phyloP scores from a whole-genome alignment of 2,888 invertebrate species.

The Himalopsyche kuldschensis region DNA sequence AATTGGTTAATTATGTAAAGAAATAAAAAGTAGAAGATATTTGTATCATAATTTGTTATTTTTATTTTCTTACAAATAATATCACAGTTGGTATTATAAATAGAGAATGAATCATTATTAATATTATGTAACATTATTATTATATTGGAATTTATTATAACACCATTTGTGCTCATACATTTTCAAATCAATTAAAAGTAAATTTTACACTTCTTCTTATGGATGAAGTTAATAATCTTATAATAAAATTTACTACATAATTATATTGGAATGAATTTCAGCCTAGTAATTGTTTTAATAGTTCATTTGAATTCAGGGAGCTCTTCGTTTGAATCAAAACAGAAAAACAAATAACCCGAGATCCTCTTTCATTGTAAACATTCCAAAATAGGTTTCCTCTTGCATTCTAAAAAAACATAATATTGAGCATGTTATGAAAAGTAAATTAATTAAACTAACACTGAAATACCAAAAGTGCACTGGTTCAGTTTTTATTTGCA shows the following conservation, averaged over 20 bases:
- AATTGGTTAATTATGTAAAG: no score
- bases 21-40: not conserved
- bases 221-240: no score
- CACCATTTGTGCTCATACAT: no score
- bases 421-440: slow-evolving; percentile 16
- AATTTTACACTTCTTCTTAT: no score
- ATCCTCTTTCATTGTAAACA: slow-evolving; percentile 21
- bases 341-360: slow-evolving; percentile 17
- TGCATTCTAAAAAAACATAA: slow-evolving; percentile 21
- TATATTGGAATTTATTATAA: no score
- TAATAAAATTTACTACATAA: no score
- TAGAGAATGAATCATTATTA: not conserved
- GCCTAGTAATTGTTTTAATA: no score
- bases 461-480: no score
- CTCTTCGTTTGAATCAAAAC: slow-evolving; percentile 31
- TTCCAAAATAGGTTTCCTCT: slow-evolving; percentile 30
- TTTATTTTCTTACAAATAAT: not conserved
- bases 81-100: not conserved
- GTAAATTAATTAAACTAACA: no score
- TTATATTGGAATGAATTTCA: no score
- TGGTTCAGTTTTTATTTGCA: no score
- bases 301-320: not conserved
- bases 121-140: not conserved
- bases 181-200: no score
- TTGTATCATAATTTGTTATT: not conserved